Evolutionary conservation across 2,113 vertebrate genomes (phyloP).

Genomic region (Lethenteron reissneri): DNA sequence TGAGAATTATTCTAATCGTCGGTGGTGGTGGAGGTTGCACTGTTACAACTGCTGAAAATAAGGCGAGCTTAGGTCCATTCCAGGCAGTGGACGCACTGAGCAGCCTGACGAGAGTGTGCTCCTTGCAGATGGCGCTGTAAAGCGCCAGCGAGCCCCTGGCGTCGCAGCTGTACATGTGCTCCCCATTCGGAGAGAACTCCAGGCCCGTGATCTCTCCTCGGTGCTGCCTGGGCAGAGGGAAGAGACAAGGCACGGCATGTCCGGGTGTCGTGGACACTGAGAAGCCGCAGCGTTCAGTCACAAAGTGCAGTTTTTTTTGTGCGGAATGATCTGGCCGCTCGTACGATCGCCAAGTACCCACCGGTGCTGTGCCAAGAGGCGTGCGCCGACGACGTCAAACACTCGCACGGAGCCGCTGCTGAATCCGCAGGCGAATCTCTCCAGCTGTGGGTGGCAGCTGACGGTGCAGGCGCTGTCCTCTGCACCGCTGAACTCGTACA

Average conservation of each 20-base stretch:
- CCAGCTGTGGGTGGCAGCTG: slow-evolving; percentile 45
- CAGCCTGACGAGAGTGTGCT: slow-evolving; percentile 26
- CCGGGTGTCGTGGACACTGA: too few relatives aligned
- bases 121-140: slow-evolving; percentile 24
- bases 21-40: too few relatives aligned
- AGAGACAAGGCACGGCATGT: background rate
- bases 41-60: too few relatives aligned
- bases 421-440: slow-evolving; percentile 56
- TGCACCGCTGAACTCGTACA: slow-evolving; percentile 41
- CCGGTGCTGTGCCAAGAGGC: slow-evolving; percentile 35
- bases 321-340: too few relatives aligned
- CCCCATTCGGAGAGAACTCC: slow-evolving; percentile 44
- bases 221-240: slow-evolving; percentile 32
- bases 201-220: slow-evolving; percentile 33
- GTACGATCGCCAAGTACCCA: background rate
- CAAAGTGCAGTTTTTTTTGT: too few relatives aligned
- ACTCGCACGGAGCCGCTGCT: slow-evolving; percentile 35
- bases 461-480: slow-evolving; percentile 39
- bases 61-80: too few relatives aligned
- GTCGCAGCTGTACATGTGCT: slow-evolving; percentile 52
- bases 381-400: slow-evolving; percentile 36
- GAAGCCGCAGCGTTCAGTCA: too few relatives aligned
- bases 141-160: slow-evolving; percentile 41
- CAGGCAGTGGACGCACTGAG: slow-evolving; percentile 25
- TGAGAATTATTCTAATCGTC: too few relatives aligned